Evolutionary conservation across 2,113 vertebrate species (phyloP), one percentile per base, ranked within the genome.

Genomic region (Triplophysa siluroides): DNA sequence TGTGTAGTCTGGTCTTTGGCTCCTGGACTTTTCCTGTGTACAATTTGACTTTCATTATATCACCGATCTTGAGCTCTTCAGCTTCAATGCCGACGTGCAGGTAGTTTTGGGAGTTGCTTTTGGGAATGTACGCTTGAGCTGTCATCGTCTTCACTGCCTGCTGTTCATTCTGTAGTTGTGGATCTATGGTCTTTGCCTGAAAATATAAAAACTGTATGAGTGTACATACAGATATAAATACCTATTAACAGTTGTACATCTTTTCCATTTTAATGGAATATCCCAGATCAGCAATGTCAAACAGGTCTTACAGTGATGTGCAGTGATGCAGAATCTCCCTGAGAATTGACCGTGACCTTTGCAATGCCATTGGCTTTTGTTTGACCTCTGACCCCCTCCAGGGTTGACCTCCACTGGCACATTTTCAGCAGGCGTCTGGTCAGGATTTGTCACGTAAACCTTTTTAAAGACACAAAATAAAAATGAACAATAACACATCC

Each of bases 81-180:
- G 33, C 33, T 7, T 38, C 33, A 38, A 38, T 38, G 33, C 33
- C 7, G 85, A 1, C 0, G 81, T 83, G 41, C 82, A 87, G 33
- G 33, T 38, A 38, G 33, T 38, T 38, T 38, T 38, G 33, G 33
- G 33, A 38, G 8, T 9, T 24, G 1, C 4, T 19, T 2, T 74
- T 85, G 8, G 92, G 87, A 0, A 0, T 4, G 64, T 95, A 93
- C 8, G 91, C 79, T 8, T 8, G 1, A 23, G 88, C 93, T 0
- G 0, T 73, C 91, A 94, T 91, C 0, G 91, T 2, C 85, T 88
- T 3, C 58, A 64, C 12, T 1, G 0, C 16, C 60, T 65, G 60
- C 43, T 64, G 45, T 0, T 3, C 14, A 90, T 1, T 0, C 0
- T 4, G 0, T 56, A 75, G 13, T 62, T n/a, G 58, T 47, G 33